These are phyloP conservation scores for Hirtodrosophila trivittata DNA, from an alignment of 2,888 invertebrate genomes.

Conservation along the genomic window DNA sequence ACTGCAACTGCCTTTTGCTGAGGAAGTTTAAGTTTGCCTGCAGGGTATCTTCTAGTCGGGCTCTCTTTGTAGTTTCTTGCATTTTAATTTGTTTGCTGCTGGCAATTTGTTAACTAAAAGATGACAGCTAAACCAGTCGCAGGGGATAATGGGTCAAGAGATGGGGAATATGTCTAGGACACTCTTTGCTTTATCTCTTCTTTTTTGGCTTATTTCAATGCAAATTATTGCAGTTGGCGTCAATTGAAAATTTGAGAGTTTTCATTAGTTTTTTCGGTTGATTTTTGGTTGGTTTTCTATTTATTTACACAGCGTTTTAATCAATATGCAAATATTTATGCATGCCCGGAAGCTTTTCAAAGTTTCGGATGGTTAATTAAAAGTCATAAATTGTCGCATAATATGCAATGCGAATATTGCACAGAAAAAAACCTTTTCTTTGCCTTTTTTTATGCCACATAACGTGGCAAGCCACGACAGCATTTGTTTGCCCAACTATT, in stretches of 20 bases:
- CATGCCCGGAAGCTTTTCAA: slow-evolving; percentile 43
- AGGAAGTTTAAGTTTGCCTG: no score
- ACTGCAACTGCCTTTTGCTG: no score
- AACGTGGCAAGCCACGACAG: slow-evolving; percentile 22
- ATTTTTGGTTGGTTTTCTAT: no score
- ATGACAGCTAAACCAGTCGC: slow-evolving; percentile 67
- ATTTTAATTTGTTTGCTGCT: slow-evolving; percentile 32
- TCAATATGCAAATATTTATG: slow-evolving; percentile 33
- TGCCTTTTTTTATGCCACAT: slow-evolving; percentile 35
- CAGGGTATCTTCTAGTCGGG: neutral
- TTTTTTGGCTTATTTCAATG: no score
- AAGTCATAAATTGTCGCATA: slow-evolving; percentile 73
- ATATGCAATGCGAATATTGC: slow-evolving; percentile 52
- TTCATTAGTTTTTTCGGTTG: no score
- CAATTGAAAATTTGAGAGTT: no score
- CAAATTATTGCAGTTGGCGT: no score
- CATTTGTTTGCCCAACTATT: slow-evolving; percentile 45
- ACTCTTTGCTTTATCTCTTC: no score
- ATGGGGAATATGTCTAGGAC: no score
- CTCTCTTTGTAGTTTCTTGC: slow-evolving; percentile 8
- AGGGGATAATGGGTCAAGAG: no score
- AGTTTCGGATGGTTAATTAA: slow-evolving; percentile 65
- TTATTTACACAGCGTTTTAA: slow-evolving; percentile 22
- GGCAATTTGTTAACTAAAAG: slow-evolving; percentile 58
- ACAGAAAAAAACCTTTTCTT: slow-evolving; percentile 8